Conservation (phyloP, 1,140 invertebrate species). For the Papilio machaon region DNA sequence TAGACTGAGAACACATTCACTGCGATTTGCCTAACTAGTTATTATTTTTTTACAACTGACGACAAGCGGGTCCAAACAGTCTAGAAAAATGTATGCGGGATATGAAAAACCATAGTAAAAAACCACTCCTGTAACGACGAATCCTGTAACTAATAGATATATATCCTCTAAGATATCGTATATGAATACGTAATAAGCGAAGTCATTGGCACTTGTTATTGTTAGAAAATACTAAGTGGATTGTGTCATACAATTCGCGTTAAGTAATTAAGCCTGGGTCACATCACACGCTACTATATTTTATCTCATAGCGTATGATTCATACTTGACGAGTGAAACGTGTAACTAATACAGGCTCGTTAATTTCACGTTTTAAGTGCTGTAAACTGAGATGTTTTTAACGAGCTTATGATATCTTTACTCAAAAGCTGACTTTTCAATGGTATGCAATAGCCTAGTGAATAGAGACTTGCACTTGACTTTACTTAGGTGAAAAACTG, state of each 20-base stretch:
- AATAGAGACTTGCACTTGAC: no score
- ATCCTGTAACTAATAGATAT: no score
- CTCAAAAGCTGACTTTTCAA: not conserved
- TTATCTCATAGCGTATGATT: not conserved
- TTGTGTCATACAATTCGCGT: conserved; percentile 2
- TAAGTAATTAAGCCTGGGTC: not conserved
- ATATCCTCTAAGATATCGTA: not conserved
- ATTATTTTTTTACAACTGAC: no score
- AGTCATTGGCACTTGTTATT: not conserved
- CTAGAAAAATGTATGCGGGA: no score
- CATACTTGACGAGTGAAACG: not conserved
- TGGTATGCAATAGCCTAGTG: no score
- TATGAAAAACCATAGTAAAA: no score
- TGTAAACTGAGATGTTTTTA: not conserved
- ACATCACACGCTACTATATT: not conserved
- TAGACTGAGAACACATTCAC: no score
- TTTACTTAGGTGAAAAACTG: no score
- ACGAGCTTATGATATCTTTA: conserved; percentile 8
- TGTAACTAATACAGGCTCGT: not conserved
- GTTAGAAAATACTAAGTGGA: not conserved
- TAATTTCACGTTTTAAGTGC: not conserved
- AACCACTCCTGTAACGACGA: no score
- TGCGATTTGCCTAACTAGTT: no score
- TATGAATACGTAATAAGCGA: not conserved
- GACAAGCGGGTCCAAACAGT: no score